Percentiles rank a stretch among this genome's conserved stretches.
Conservation (phyloP, 1,140 invertebrate species). For the Drosophila yakuba region DNA sequence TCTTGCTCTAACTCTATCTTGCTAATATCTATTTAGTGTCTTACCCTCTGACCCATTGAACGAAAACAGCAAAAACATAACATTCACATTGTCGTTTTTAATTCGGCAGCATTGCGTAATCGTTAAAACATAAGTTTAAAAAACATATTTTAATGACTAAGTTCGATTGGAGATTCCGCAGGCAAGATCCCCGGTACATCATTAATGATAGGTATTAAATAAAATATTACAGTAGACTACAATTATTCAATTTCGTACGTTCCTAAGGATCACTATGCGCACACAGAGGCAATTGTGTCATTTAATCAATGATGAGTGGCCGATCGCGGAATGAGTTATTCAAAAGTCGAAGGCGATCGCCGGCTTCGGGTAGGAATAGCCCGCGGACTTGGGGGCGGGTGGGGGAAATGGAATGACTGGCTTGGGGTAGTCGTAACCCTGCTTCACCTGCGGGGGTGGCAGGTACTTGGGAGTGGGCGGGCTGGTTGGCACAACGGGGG, state of each 20-base stretch:
- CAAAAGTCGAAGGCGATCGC: conserved; percentile 65
- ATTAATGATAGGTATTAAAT: conserved; percentile 76
- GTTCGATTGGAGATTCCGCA: conserved; percentile 66
- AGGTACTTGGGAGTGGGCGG: conserved; percentile 53
- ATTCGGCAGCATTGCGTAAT: conserved; percentile 61
- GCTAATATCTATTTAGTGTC: no score
- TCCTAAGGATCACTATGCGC: conserved; percentile 73
- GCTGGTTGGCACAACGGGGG: conserved; percentile 34
- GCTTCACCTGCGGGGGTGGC: conserved; percentile 42
- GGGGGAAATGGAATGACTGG: conserved; percentile 66
- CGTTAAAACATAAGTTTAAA: conserved; percentile 65
- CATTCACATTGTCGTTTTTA: conserved; percentile 69
- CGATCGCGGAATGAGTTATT: conserved; percentile 5
- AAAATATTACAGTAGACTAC: conserved; percentile 80
- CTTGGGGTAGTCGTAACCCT: conserved; percentile 62
- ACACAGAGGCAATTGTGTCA: conserved; percentile 75
- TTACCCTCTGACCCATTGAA: background rate
- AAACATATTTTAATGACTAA: conserved; percentile 83
- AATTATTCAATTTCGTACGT: conserved; percentile 78
- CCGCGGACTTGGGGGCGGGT: conserved; percentile 53
- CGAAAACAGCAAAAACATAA: background rate
- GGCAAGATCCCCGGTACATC: conserved; percentile 56
- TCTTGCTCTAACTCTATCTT: no score
- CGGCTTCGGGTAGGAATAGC: conserved; percentile 71
- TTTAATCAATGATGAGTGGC: conserved; percentile 59